Conservation (phyloP, 2,113 vertebrate species). For the Myodes glareolus region DNA sequence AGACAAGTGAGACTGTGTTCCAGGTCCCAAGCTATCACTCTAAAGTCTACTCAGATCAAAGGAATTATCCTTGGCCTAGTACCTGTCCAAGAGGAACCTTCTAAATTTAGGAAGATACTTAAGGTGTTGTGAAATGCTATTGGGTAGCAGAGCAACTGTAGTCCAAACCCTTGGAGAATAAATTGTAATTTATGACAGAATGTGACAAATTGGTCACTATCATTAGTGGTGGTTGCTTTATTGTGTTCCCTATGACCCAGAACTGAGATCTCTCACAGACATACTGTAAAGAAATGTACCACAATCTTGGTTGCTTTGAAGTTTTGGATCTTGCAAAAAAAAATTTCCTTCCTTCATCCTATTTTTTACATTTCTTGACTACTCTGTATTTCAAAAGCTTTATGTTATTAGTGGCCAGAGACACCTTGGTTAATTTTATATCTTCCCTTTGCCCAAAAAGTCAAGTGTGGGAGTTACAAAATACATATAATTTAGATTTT, state of each 20-base stretch:
- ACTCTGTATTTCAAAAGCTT: neutral
- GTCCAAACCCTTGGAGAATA: slow-evolving; percentile 67
- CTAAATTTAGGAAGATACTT: slow-evolving; percentile 70
- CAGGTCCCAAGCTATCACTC: neutral
- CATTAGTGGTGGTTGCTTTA: neutral
- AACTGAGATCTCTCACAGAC: slow-evolving; percentile 21
- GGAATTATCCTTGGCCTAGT: slow-evolving; percentile 35
- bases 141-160: slow-evolving; percentile 49
- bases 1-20: neutral
- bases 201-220: slow-evolving; percentile 41
- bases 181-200: neutral
- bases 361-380: slow-evolving; percentile 36
- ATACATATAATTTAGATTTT: slow-evolving; percentile 6
- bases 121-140: slow-evolving; percentile 60
- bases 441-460: neutral
- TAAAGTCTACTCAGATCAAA: slow-evolving; percentile 38
- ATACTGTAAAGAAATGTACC: slow-evolving; percentile 7
- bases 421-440: neutral
- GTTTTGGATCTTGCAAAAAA: neutral
- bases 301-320: neutral
- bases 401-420: neutral
- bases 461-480: neutral
- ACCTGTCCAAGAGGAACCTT: slow-evolving; percentile 12
- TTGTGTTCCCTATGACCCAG: neutral
- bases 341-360: slow-evolving; percentile 20